Evolutionary conservation across 2,888 invertebrate species (phyloP).

Genomic region (Ditula angustiorana): DNA sequence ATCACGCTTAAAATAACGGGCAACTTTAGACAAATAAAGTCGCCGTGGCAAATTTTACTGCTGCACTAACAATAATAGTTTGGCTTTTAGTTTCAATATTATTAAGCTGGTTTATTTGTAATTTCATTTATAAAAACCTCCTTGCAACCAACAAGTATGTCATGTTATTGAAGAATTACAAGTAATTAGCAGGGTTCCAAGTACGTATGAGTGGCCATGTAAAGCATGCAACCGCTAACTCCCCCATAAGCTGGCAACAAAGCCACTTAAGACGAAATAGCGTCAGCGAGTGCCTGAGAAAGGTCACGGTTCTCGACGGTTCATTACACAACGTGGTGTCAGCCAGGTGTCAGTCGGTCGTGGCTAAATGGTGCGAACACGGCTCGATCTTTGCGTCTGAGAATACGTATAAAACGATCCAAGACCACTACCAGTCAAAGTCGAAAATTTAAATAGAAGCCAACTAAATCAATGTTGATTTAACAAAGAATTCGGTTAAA

Average conservation of each 20-base stretch:
- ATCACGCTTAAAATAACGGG: conserved; percentile 40
- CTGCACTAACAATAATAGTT: conserved; percentile 24
- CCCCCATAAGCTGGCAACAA: conserved; percentile 11
- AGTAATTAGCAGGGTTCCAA: not conserved
- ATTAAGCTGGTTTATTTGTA: not conserved
- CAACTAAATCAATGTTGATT: not conserved
- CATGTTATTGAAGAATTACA: conserved; percentile 6
- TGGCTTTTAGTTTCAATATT: conserved; percentile 17
- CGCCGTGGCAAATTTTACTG: conserved; percentile 22
- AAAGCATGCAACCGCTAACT: conserved; percentile 21
- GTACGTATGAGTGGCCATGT: conserved; percentile 12
- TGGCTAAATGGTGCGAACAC: conserved; percentile 46
- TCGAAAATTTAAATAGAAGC: not conserved
- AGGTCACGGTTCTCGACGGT: conserved; percentile 60
- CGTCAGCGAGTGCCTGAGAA: conserved; percentile 49
- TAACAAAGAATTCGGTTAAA: conserved; percentile 1
- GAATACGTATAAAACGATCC: not conserved
- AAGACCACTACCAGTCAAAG: not conserved
- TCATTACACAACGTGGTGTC: conserved; percentile 56
- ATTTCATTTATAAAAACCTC: too few species aligned
- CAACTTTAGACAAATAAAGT: conserved; percentile 39
- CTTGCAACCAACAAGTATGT: not conserved
- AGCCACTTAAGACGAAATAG: conserved; percentile 32
- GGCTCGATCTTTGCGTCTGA: not conserved
- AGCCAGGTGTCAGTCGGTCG: conserved; percentile 52